Base-by-base conservation (phyloP, 2,888 invertebrate genomes). In the Axea sp. region DNA sequence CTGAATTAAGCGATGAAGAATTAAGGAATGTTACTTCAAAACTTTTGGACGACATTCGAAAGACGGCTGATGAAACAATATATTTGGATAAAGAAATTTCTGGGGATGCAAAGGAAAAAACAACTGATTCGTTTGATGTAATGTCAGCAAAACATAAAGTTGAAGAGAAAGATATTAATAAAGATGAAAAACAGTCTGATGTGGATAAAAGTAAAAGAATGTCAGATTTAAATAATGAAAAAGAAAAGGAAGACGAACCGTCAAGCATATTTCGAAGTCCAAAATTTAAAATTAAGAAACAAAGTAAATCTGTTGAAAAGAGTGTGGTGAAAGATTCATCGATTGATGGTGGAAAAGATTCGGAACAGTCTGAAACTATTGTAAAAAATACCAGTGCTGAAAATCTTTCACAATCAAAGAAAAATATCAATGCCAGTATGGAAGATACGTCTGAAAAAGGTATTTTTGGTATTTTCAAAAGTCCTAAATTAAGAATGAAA, bases 241-340 rank as follows among this genome's bases (percentile, higher is more conserved):
- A 49, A 33, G 67, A 73, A 8, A 72, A 64, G 43, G 71, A 79
- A n/a, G 76, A 79, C 0, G 84, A 84, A 6, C 83, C 85, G 71
- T 84, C 85, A 22, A 79, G 83, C 1, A 84, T 84, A 30, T 85
- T 85, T 31, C 81, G 80, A 57, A 86, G 86, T 51, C 86, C 86
- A 0, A 86, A 84, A 45, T 47, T 78, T 6, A 86, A 81, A 47
- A 51, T 47, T 1, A 83, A 81, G 28, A 81, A 80, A 39, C 77
- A 82, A 53, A 83, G 82, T 17, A 80, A 78, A 11, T 85, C 85
- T 0, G 80, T 79, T 35, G 83, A 84, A 17, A 81, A 80, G 30
- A 81, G 79, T 35, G 68, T 82, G 2, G 79, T 81, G 1, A 85
- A 85, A 30, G 84, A 83, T 2, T 68, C 80, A 1, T 84, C 86